phyloP scores from a whole-genome alignment of 2,888 invertebrate genomes.

The Heteromyza rotundicornis region DNA sequence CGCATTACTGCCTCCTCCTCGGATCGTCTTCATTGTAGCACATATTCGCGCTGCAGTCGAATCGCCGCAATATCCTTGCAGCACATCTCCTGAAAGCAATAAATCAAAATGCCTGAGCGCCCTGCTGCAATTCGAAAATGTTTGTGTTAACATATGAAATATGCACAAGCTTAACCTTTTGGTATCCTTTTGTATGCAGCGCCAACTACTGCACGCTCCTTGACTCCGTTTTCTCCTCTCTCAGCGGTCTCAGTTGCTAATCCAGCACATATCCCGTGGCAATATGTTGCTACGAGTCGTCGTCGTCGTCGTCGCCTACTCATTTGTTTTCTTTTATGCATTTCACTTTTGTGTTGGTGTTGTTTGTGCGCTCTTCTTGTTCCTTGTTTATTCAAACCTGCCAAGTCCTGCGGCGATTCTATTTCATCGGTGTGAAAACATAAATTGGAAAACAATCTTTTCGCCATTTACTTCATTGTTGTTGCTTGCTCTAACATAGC shows the following conservation, averaged over 20 bases:
- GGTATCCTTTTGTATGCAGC: neutral
- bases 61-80: slow-evolving; percentile 10
- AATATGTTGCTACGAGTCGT: neutral
- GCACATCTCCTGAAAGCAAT: slow-evolving; percentile 26
- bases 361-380: neutral
- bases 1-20: no score
- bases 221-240: neutral
- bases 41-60: no score
- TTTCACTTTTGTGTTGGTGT: neutral
- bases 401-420: slow-evolving; percentile 12
- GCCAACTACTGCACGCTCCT: neutral
- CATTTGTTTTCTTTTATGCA: neutral
- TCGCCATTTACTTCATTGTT: slow-evolving; percentile 13
- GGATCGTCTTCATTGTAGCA: no score
- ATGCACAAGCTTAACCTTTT: slow-evolving; percentile 8
- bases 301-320: neutral
- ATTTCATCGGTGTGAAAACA: slow-evolving; percentile 41
- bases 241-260: neutral
- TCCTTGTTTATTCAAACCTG: neutral
- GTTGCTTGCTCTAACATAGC: neutral
- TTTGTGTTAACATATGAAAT: slow-evolving; percentile 18
- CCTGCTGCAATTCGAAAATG: slow-evolving; percentile 12
- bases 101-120: slow-evolving; percentile 29
- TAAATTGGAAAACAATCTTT: slow-evolving; percentile 47
- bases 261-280: neutral